These are phyloP conservation scores for Tachina fera DNA, from an alignment of 2,888 invertebrate species.

Conservation along the genomic window DNA sequence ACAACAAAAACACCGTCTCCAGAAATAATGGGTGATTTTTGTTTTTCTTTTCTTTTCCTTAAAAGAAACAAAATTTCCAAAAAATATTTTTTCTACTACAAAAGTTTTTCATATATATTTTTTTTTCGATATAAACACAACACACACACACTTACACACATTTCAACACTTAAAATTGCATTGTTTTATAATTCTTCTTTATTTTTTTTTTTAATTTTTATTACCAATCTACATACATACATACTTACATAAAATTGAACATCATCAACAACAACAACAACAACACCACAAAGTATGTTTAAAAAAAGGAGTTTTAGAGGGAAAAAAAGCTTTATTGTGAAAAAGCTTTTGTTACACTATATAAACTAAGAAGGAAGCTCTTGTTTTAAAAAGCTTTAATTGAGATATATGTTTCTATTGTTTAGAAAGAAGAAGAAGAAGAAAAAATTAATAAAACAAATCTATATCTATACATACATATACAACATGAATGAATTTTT, in stretches of 20 bases:
- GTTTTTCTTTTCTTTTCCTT: constrained; percentile 29
- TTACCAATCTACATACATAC: not conserved
- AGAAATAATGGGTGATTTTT: constrained; percentile 36
- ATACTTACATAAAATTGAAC: constrained; percentile 23
- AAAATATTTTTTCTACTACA: constrained; percentile 28
- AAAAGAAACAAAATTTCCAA: constrained; percentile 38
- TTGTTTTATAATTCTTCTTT: constrained; percentile 23
- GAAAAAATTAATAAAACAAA: constrained; percentile 34
- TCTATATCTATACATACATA: constrained; percentile 27
- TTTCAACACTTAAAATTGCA: not conserved
- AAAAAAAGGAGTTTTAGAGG: constrained; percentile 61
- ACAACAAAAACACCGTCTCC: not conserved
- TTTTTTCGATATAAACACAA: not conserved
- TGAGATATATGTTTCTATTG: constrained; percentile 67
- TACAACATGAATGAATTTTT: constrained; percentile 37
- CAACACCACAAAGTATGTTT: constrained; percentile 8
- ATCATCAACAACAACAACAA: constrained; percentile 29
- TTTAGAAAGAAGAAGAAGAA: constrained; percentile 64
- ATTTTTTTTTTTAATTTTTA: constrained; percentile 55
- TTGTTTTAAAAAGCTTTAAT: constrained; percentile 72
- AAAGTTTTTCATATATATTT: constrained; percentile 22
- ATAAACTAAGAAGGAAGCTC: constrained; percentile 59
- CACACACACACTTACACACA: not conserved
- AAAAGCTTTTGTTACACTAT: constrained; percentile 55
- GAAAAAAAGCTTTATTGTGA: constrained; percentile 61